These are phyloP conservation scores for Anoplophora glabripennis DNA, from an alignment of 1,140 invertebrate species.

Conservation along the genomic window DNA sequence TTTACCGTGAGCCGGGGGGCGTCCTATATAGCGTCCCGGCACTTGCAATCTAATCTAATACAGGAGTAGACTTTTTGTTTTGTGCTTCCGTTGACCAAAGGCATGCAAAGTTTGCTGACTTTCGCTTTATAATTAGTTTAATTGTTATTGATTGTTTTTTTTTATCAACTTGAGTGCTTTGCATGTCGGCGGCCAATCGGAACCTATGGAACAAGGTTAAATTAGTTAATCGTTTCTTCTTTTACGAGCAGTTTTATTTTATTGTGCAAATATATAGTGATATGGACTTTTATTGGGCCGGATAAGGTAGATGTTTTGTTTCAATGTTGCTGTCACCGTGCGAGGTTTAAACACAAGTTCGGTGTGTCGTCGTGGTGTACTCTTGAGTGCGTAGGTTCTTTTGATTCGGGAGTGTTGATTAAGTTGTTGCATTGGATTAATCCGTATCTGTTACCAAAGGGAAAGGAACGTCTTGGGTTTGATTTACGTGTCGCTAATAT, in stretches of 20 bases:
- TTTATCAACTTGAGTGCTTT: conserved; percentile 2
- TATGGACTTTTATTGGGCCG: conserved; percentile 16
- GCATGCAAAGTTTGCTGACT: not conserved
- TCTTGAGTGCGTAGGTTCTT: conserved; percentile 13
- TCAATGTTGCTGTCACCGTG: conserved; percentile 29
- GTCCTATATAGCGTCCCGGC: conserved; percentile 1
- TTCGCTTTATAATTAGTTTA: not conserved
- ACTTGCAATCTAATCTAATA: not conserved
- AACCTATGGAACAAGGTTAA: conserved; percentile 16
- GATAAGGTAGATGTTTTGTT: conserved; percentile 27
- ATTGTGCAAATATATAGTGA: conserved; percentile 24
- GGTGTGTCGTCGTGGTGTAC: conserved; percentile 22
- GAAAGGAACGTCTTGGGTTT: conserved; percentile 13
- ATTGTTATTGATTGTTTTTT: not conserved
- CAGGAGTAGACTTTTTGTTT: not conserved
- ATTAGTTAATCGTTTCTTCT: conserved; percentile 10
- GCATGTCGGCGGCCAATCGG: not conserved
- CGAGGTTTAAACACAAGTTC: conserved; percentile 18
- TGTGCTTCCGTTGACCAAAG: not conserved
- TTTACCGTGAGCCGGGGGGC: not conserved
- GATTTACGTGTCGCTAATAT: not conserved
- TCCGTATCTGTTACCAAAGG: conserved; percentile 6
- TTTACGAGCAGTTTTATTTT: conserved; percentile 18
- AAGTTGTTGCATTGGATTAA: conserved; percentile 9
- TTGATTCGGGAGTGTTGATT: conserved; percentile 19